phyloP scores from a whole-genome alignment of 1,140 invertebrate species.

The Danaus melanippus region DNA sequence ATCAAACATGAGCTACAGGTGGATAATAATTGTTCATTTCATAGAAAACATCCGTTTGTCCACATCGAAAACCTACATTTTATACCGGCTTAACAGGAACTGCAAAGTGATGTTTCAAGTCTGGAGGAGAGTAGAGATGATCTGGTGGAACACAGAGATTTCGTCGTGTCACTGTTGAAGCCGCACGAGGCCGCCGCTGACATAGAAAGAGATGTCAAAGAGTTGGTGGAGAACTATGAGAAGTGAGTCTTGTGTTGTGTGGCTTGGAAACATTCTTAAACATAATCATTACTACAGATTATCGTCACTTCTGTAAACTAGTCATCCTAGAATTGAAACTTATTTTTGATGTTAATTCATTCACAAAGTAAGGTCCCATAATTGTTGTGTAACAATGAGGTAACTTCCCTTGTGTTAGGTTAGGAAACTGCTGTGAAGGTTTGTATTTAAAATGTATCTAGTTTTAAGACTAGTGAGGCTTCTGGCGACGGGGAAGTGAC shows the following conservation, averaged over 20 bases:
- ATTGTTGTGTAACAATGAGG: no score
- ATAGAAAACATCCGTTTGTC: not conserved
- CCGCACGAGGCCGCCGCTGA: constrained; percentile 72
- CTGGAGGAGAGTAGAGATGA: constrained; percentile 57
- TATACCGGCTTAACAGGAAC: constrained; percentile 33
- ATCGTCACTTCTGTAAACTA: no score
- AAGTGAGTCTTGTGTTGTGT: constrained; percentile 73
- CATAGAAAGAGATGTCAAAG: constrained; percentile 73
- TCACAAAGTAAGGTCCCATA: no score
- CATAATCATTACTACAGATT: no score
- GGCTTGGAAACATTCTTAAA: not conserved
- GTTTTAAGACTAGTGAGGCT: no score
- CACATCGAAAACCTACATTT: not conserved
- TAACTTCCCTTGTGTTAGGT: no score
- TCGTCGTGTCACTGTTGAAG: constrained; percentile 75
- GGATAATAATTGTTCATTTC: constrained; percentile 2
- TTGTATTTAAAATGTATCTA: no score
- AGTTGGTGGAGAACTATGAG: constrained; percentile 73
- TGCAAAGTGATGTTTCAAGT: constrained; percentile 51
- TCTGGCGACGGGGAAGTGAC: no score
- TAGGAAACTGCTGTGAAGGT: no score
- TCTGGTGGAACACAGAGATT: constrained; percentile 56
- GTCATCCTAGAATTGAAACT: no score
- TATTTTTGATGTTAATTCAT: no score
- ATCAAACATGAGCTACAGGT: constrained; percentile 81